phyloP scores from a whole-genome alignment of 2,797 vertebrate genomes.

The Bradypus variegatus region DNA sequence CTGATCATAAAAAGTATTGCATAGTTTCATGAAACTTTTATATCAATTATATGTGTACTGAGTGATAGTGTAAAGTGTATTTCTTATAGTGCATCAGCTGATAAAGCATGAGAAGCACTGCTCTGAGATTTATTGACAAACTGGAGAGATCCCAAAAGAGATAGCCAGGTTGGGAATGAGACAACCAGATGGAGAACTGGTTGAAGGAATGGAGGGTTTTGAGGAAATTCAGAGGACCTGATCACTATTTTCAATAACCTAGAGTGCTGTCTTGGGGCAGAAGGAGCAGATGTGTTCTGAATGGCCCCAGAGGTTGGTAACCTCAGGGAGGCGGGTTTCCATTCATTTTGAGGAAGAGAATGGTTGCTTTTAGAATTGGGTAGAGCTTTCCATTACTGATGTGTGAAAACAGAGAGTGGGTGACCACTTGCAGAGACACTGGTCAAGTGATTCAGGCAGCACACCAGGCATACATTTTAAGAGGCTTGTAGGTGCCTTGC shows the following conservation, averaged over 20 bases:
- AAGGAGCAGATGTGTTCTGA: not conserved
- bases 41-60: not conserved
- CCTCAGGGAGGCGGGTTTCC: not conserved
- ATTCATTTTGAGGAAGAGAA: not conserved
- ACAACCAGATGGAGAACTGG: not conserved
- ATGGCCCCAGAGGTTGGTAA: not conserved
- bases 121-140: not conserved
- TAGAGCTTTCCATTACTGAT: not conserved
- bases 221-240: not conserved
- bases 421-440: not conserved
- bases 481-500: not conserved
- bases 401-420: not conserved
- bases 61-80: not conserved
- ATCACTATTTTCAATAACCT: not conserved
- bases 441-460: not conserved
- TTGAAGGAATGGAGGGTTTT: not conserved
- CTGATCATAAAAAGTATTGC: not conserved
- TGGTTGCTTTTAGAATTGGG: not conserved
- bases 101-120: not conserved
- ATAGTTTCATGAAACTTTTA: conserved; percentile 4
- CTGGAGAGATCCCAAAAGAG: not conserved
- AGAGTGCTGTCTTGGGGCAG: not conserved
- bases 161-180: not conserved
- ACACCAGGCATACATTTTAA: not conserved
- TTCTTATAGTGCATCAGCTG: not conserved